phyloP scores from a whole-genome alignment of 2,113 vertebrate genomes.

The Rhodinocichla rosea region DNA sequence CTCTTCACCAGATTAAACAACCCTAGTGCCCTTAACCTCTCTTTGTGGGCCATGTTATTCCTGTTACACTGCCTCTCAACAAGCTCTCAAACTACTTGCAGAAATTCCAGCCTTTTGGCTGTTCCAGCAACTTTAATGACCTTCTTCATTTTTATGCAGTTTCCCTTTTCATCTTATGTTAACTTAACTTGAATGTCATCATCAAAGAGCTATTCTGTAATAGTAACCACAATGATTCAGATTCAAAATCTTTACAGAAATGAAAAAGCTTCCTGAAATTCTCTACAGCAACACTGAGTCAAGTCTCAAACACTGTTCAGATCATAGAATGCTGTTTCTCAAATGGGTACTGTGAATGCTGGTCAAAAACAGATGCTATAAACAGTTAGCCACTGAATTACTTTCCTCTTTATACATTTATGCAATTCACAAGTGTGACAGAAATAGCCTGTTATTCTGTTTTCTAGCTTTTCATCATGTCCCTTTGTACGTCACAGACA shows the following conservation, averaged over 20 bases:
- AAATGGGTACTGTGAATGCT: not conserved
- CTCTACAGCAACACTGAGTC: not conserved
- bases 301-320: not conserved
- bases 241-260: not conserved
- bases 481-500: constrained; percentile 18
- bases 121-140: constrained; percentile 13
- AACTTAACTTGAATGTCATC: not conserved
- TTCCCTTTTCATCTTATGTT: not conserved
- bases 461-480: constrained; percentile 29
- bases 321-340: not conserved
- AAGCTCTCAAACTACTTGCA: not conserved
- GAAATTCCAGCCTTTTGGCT: constrained; percentile 27
- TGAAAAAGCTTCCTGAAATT: not conserved
- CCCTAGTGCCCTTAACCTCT: not conserved
- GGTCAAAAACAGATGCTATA: constrained; percentile 10
- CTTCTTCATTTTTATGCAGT: not conserved
- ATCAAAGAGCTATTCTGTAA: not conserved
- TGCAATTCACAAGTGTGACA: constrained; percentile 26
- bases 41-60: not conserved
- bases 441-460: constrained; percentile 32
- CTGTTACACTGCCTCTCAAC: not conserved
- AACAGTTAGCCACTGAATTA: constrained; percentile 18
- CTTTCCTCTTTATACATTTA: not conserved
- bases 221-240: not conserved
- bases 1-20: not conserved